Base-by-base conservation (phyloP, 2,113 vertebrate genomes). In the Esox niger region DNA sequence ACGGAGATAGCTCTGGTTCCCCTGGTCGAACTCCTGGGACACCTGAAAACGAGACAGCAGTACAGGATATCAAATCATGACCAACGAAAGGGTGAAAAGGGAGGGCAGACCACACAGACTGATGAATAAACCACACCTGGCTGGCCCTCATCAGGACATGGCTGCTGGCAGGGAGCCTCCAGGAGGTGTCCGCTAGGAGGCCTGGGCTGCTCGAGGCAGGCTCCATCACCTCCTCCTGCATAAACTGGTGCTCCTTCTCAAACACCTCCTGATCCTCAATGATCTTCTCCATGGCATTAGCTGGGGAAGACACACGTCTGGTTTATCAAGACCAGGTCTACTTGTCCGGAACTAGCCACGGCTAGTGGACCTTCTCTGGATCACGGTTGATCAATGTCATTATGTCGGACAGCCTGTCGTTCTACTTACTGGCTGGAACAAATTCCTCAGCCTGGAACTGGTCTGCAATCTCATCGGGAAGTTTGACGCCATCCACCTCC, bases 261-360 rank as follows among this genome's bases (percentile, higher is more conserved):
- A 98, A 99, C 77, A 93, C 92, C 78, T 94, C 87, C 83, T 99
- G 87, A 82, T 97, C 97, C 75, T 94, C 90, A 4, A 87, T 88
- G 79, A 99, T 94, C 82, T 93, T 91, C 74, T 93, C 92, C 77
- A 94, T 81, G 75, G 93, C 96, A 76, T 95, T 91, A 90, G 86
- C 97, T 98, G 62, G 84, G 30, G n/a, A n/a, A n/a, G n/a, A n/a
- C n/a, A n/a, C n/a, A n/a, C n/a, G n/a, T n/a, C n/a, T n/a, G n/a
- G n/a, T n/a, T n/a, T n/a, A n/a, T n/a, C n/a, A n/a, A n/a, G n/a
- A n/a, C n/a, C n/a, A n/a, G n/a, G n/a, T n/a, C n/a, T n/a, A n/a
- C n/a, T n/a, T n/a, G n/a, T n/a, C n/a, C n/a, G n/a, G n/a, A n/a
- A n/a, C n/a, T n/a, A n/a, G n/a, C n/a, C n/a, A n/a, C n/a, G n/a